Base-by-base conservation (phyloP, 2,797 vertebrate species). In the Trematomus bernacchii region DNA sequence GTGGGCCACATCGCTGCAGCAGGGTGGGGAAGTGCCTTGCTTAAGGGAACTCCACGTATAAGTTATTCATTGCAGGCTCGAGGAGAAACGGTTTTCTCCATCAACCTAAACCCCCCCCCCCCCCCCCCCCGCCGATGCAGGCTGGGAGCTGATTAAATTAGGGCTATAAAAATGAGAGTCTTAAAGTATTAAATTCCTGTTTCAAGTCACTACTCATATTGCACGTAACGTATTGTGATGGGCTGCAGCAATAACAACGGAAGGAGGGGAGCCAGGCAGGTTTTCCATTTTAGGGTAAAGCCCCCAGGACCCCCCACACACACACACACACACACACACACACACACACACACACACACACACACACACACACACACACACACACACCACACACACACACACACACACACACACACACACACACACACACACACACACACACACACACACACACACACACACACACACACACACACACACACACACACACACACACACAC, bases 171-270 rank as follows among this genome's bases (percentile, higher is more conserved):
- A 89, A 84, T 59, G 69, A 83, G 76, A 79, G 82, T 81, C 77
- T 87, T 84, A 68, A 84, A 82, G 81, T 91, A 93, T 94, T 91
- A 92, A 85, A 90, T 89, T 84, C 82, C 84, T 80, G 82, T 91
- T 87, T 91, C 85, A 87, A 91, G 89, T 91, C 91, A 87, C 87
- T 90, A 91, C 91, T 92, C 87, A 90, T 89, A 90, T 78, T 92
- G 86, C 83, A 67, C 65, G 73, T 68, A 91, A 86, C 85, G 79
- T 84, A 86, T 86, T 86, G 85, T 84, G 87, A 90, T 91, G 88
- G 86, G 91, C 84, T 76, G 73, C 60, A 50, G 86, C 82, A 90
- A 86, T 89, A 91, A 92, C 87, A 84, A 84, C 30, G 66, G 80
- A 79, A 87, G 82, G 63, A 84, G 85, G 59, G 68, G 69, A 85